Base-by-base conservation (phyloP, 2,113 vertebrate genomes). In the Noctilio leporinus region DNA sequence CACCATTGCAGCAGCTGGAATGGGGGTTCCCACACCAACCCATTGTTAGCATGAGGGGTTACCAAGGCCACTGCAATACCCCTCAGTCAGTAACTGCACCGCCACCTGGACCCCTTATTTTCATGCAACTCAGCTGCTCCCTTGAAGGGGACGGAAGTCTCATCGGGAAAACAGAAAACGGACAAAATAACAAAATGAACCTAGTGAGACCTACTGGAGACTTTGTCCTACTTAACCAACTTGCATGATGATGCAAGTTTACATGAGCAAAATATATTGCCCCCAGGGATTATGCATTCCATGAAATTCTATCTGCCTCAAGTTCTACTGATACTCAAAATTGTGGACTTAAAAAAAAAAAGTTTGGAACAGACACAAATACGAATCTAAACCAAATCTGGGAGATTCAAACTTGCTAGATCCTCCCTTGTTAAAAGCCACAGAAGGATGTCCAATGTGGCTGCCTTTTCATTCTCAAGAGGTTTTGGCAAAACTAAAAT, bases 191-290 rank as follows among this genome's bases (percentile, higher is more conserved):
- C 49, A 94, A 86, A 93, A 89, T 38, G n/a, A 73, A 59, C 33
- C 91, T 59, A 76, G 47, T 24, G 35, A 76, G 84, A 95, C 53
- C 91, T 78, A 59, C 40, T 40, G 22, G 40, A 76, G 40, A 64
- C 22, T 70, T 49, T 6, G 7, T 57, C 55, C 45, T 81, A 75
- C 43, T 92, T 67, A 65, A 49, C 26, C n/a, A 89, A 76, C 38
- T n/a, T 28, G n/a, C n/a, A n/a, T n/a, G n/a, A 8, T 80, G 81
- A 47, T 3, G 49, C 81, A 94, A 65, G 65, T 81, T 77, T 65
- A 93, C 64, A 77, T 81, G 73, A 95, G 84, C 67, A 75, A 94
- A 82, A 95, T 55, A 65, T 15, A 86, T 91, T 67, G 12, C 77
- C 82, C 59, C 5, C 51, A n/a, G 75, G 73, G 86, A 93, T 88